Evolutionary conservation across 2,888 invertebrate genomes (phyloP).

Genomic region (Cheilosia grossa): DNA sequence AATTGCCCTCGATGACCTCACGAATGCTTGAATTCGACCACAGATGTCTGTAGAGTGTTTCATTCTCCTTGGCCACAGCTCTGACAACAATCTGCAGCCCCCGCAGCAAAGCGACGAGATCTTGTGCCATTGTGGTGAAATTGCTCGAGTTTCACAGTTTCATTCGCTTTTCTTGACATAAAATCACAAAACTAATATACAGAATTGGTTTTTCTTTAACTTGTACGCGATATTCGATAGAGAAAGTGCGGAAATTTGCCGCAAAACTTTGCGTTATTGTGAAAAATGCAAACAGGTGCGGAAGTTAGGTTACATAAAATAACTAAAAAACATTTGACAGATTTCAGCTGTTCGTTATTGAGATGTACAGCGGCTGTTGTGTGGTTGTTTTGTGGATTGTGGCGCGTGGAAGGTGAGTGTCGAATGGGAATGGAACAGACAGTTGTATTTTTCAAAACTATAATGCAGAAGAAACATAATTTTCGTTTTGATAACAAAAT

Average conservation of each 20-base stretch:
- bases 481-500: too few species aligned
- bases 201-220: slow-evolving; percentile 5
- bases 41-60: slow-evolving; percentile 85
- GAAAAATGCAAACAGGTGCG: slow-evolving; percentile 60
- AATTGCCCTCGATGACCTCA: slow-evolving; percentile 81
- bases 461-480: too few species aligned
- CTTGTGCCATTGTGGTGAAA: slow-evolving; percentile 83
- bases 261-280: slow-evolving; percentile 17
- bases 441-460: neutral
- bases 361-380: slow-evolving; percentile 58
- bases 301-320: slow-evolving; percentile 63
- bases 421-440: neutral
- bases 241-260: slow-evolving; percentile 2
- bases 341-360: neutral
- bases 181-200: neutral
- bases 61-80: slow-evolving; percentile 87
- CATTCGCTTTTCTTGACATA: slow-evolving; percentile 23
- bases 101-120: slow-evolving; percentile 87
- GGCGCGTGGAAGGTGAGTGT: neutral
- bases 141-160: slow-evolving; percentile 21
- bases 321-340: slow-evolving; percentile 8
- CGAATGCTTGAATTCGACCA: slow-evolving; percentile 89
- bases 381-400: slow-evolving; percentile 28
- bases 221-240: neutral
- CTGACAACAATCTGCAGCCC: slow-evolving; percentile 88